Percentiles rank a stretch among this genome's conserved stretches.
Conservation (phyloP, 2,888 invertebrate species). For the Pandemis heparana region DNA sequence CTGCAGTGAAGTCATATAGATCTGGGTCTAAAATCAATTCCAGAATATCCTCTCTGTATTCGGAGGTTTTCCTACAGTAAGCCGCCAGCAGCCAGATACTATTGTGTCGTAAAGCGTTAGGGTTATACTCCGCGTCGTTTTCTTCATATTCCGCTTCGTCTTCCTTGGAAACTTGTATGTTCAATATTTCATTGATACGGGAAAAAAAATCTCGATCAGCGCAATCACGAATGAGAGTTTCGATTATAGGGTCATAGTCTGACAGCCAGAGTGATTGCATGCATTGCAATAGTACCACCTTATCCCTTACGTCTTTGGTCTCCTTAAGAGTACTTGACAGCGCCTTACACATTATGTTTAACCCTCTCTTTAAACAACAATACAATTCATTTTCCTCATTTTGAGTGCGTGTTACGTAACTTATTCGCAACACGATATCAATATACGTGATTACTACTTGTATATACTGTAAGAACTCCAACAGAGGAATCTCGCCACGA, state of each 20-base stretch:
- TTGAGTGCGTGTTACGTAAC: slow-evolving; percentile 52
- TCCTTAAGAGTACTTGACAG: slow-evolving; percentile 58
- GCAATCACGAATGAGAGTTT: slow-evolving; percentile 55
- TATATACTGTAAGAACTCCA: slow-evolving; percentile 58
- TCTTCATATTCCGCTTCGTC: slow-evolving; percentile 61
- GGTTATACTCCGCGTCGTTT: slow-evolving; percentile 66
- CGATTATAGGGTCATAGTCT: slow-evolving; percentile 59
- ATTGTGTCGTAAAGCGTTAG: slow-evolving; percentile 63
- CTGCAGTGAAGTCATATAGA: slow-evolving; percentile 65
- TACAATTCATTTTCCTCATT: slow-evolving; percentile 54
- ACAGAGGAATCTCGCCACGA: slow-evolving; percentile 49
- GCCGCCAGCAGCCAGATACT: slow-evolving; percentile 68
- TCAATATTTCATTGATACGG: slow-evolving; percentile 65
- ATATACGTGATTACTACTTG: slow-evolving; percentile 58
- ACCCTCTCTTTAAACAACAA: slow-evolving; percentile 51
- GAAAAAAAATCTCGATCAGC: slow-evolving; percentile 67
- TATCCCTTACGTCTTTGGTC: slow-evolving; percentile 55
- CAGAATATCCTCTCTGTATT: slow-evolving; percentile 68
- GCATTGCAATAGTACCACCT: slow-evolving; percentile 58
- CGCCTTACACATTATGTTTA: slow-evolving; percentile 56
- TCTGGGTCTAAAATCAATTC: slow-evolving; percentile 68
- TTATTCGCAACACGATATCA: slow-evolving; percentile 60
- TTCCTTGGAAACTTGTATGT: slow-evolving; percentile 55
- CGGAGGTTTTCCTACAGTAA: slow-evolving; percentile 65
- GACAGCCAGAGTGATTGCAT: slow-evolving; percentile 58